Conservation (phyloP, 64 coral and sea anemone species). For the Dendrophyllia cribrosa region DNA sequence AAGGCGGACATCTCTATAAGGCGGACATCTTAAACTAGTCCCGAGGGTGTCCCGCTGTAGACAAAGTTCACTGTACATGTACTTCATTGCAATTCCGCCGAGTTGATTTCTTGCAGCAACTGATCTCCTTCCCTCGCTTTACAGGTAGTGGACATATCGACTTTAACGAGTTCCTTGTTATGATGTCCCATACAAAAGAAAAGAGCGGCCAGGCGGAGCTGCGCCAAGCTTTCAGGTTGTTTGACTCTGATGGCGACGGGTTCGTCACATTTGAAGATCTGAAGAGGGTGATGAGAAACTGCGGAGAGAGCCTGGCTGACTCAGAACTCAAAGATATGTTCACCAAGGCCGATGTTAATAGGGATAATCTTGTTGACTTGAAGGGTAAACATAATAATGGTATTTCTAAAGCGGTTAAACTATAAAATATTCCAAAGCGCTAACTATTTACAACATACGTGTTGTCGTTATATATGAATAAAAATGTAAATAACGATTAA, state of each 20-base stretch:
- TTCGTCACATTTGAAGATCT: conserved; percentile 53
- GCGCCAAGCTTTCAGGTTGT: conserved; percentile 36
- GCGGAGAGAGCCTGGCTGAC: conserved; percentile 37
- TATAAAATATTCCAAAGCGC: too few relatives aligned
- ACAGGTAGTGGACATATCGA: conserved; percentile 33
- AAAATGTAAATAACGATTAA: too few relatives aligned
- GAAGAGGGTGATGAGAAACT: conserved; percentile 42
- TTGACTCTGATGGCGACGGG: conserved; percentile 32
- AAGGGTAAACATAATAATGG: conserved; percentile 10
- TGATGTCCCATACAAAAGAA: conserved; percentile 34
- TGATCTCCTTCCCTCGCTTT: not conserved
- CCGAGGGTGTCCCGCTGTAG: too few relatives aligned
- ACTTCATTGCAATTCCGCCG: too few relatives aligned
- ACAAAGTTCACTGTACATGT: too few relatives aligned
- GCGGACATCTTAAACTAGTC: too few relatives aligned
- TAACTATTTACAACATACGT: too few relatives aligned
- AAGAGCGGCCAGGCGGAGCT: conserved; percentile 5
- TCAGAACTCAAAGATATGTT: conserved; percentile 29
- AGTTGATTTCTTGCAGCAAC: not conserved
- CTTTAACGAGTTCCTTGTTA: conserved; percentile 48
- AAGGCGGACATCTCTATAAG: too few relatives aligned
- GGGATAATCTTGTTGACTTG: conserved; percentile 50
- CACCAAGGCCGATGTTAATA: conserved; percentile 58
- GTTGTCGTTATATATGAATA: too few relatives aligned
- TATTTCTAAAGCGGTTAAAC: not conserved